These are phyloP conservation scores for Scopus umbretta DNA, from an alignment of 2,113 vertebrate species.

Conservation along the genomic window DNA sequence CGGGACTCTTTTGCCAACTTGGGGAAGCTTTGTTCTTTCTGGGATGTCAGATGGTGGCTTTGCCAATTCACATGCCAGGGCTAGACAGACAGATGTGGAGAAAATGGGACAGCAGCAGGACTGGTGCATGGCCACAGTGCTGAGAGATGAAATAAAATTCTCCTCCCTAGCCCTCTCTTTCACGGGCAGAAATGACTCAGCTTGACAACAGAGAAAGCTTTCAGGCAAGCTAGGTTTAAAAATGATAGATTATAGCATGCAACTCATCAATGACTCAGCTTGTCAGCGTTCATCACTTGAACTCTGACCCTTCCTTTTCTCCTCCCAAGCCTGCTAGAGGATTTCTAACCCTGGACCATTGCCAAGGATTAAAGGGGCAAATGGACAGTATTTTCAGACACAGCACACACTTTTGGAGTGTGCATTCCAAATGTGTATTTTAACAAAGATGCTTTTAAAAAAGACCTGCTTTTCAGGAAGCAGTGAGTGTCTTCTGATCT, in stretches of 20 bases:
- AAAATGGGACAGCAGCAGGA: neutral
- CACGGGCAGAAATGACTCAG: slow-evolving; percentile 15
- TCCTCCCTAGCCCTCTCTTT: neutral
- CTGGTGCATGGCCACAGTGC: neutral
- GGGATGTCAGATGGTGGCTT: neutral
- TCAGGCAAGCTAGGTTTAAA: neutral
- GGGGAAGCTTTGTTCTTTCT: neutral
- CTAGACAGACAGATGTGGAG: neutral
- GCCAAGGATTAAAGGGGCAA: neutral
- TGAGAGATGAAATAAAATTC: neutral
- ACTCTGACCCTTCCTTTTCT: neutral
- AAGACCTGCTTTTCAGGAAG: neutral
- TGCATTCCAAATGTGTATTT: neutral
- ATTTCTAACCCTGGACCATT: neutral
- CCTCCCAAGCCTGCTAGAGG: neutral
- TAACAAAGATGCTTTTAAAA: neutral
- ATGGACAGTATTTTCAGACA: neutral
- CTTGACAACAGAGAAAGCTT: neutral
- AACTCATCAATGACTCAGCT: slow-evolving; percentile 7
- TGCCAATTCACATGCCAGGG: neutral
- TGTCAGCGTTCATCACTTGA: neutral
- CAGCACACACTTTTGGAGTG: neutral
- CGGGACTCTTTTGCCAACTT: neutral
- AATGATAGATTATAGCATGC: neutral
- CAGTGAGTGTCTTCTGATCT: neutral